Conservation (phyloP, 2,797 vertebrate genomes). For the Tarsius wallacei region DNA sequence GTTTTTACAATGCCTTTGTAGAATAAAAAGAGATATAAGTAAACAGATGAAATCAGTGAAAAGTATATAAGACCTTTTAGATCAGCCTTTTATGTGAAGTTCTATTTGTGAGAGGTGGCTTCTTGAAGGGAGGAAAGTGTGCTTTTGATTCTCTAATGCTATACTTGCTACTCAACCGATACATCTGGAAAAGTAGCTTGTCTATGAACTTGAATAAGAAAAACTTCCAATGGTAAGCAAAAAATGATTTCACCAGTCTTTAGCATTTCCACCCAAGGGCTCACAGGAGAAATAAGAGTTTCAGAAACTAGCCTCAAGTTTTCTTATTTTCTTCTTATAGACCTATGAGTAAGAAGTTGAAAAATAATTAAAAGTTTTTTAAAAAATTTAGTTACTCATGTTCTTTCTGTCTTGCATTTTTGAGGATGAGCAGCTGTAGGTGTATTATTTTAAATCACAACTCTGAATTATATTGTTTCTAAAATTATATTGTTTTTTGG, state of each 20-base stretch:
- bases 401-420: conserved; percentile 38
- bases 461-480: neutral
- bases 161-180: neutral
- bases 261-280: neutral
- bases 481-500: neutral
- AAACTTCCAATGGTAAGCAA: neutral
- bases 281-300: conserved; percentile 42
- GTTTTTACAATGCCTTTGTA: neutral
- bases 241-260: neutral
- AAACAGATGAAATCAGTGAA: neutral
- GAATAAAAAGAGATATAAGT: neutral
- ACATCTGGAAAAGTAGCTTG: neutral
- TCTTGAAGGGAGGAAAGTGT: neutral
- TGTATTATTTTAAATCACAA: conserved; percentile 44
- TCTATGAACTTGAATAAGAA: neutral
- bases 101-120: neutral
- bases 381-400: neutral
- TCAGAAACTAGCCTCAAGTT: neutral
- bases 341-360: neutral
- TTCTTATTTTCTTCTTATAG: conserved; percentile 22
- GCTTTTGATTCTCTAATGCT: neutral
- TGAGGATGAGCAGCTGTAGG: neutral
- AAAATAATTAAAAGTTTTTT: conserved; percentile 36
- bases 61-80: neutral
- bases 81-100: neutral